A percentile compares a stretch with the other conserved stretches of the same genome.
These are phyloP conservation scores for Takifugu flavidus DNA, from an alignment of 2,113 vertebrate species.

Conservation along the genomic window DNA sequence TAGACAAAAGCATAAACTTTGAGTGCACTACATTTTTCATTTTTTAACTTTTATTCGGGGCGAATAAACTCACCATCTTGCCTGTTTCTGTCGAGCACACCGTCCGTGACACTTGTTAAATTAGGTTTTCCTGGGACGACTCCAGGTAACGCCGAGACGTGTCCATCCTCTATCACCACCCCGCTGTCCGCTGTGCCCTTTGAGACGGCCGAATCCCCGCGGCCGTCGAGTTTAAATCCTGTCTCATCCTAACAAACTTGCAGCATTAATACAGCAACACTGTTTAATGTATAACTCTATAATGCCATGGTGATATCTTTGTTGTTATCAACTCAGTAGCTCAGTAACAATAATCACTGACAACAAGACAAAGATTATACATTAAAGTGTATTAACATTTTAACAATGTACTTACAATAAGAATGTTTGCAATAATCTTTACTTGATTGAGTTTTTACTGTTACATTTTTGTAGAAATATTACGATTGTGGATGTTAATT, in stretches of 20 bases:
- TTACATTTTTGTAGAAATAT: too few relatives aligned
- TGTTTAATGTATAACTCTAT: neutral
- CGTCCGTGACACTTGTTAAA: slow-evolving; percentile 18
- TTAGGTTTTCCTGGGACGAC: slow-evolving; percentile 44
- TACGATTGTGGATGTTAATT: too few relatives aligned
- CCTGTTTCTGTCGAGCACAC: neutral
- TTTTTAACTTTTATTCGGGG: neutral
- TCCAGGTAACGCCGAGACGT: slow-evolving; percentile 41
- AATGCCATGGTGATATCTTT: slow-evolving; percentile 20
- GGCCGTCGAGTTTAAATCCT: slow-evolving; percentile 40
- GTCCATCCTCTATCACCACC: slow-evolving; percentile 64
- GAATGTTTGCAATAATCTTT: too few relatives aligned
- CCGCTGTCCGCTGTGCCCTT: slow-evolving; percentile 75
- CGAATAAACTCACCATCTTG: slow-evolving; percentile 13
- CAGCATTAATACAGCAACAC: neutral
- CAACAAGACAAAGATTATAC: too few relatives aligned
- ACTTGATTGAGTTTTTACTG: too few relatives aligned
- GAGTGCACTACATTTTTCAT: neutral
- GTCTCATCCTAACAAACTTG: slow-evolving; percentile 38
- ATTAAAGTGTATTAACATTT: too few relatives aligned
- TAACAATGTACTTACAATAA: too few relatives aligned
- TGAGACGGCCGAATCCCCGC: slow-evolving; percentile 72
- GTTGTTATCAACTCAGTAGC: slow-evolving; percentile 28
- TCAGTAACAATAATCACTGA: neutral
- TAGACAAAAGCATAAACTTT: neutral